These are phyloP conservation scores for Abrostola tripartita DNA, from an alignment of 2,888 invertebrate genomes.

Conservation along the genomic window DNA sequence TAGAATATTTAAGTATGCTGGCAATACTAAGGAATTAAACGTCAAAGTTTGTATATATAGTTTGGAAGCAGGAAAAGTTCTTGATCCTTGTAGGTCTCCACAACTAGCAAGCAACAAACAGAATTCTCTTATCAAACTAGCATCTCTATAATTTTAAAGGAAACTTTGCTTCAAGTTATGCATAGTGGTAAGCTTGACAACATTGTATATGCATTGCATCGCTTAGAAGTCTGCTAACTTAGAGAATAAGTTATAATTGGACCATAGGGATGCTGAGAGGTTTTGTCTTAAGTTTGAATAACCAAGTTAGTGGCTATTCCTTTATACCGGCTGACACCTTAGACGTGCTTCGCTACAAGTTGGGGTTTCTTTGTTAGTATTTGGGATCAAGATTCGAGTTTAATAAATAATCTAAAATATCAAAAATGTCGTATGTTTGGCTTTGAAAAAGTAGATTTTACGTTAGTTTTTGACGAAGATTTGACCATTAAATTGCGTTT, in stretches of 20 bases:
- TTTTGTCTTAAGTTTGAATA: constrained; percentile 52
- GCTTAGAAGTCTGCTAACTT: constrained; percentile 49
- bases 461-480: no score
- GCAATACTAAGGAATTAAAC: no score
- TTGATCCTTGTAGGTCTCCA: background rate
- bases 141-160: constrained; percentile 29
- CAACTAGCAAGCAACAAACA: constrained; percentile 1
- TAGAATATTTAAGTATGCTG: no score
- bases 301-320: constrained; percentile 35
- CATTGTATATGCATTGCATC: constrained; percentile 56
- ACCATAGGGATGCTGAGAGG: constrained; percentile 43
- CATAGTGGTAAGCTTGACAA: constrained; percentile 35
- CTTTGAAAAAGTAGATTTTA: no score
- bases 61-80: no score
- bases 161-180: constrained; percentile 43
- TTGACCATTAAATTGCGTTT: no score
- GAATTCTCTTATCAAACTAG: constrained; percentile 21
- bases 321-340: constrained; percentile 15
- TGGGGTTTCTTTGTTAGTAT: background rate
- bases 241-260: constrained; percentile 57
- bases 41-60: no score
- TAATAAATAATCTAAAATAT: constrained; percentile 4
- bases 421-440: no score
- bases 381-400: background rate
- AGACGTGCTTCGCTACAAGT: background rate